phyloP scores from a whole-genome alignment of 2,113 vertebrate genomes.

The Chaenogobius annularis region DNA sequence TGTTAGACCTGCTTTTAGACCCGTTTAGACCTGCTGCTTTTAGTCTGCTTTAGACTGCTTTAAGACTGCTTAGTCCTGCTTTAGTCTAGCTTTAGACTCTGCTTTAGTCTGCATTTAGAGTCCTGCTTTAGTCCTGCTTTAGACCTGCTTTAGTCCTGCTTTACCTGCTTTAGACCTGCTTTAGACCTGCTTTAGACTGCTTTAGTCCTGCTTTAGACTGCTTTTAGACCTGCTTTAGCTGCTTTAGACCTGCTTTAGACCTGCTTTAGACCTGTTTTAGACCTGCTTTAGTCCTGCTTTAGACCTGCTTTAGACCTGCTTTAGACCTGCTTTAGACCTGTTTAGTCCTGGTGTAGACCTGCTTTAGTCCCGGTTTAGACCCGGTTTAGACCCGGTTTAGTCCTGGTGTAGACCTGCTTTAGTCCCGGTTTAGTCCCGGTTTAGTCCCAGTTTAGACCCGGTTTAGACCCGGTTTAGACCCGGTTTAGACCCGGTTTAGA shows the following conservation, averaged over 20 bases:
- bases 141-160: not conserved
- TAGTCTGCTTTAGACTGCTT: not conserved
- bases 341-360: not conserved
- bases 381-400: not conserved
- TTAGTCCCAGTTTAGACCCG: not conserved
- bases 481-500: not conserved
- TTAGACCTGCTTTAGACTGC: not conserved
- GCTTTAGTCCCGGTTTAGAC: not conserved
- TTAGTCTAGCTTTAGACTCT: not conserved
- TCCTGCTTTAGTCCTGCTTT: not conserved
- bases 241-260: not conserved
- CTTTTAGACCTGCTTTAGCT: too few species aligned
- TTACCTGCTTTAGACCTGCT: not conserved
- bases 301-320: not conserved
- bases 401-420: not conserved
- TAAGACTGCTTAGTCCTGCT: not conserved
- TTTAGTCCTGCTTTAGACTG: too few species aligned
- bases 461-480: not conserved
- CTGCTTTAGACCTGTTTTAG: conserved; percentile 68
- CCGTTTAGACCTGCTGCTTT: not conserved
- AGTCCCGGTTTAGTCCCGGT: not conserved
- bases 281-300: not conserved
- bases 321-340: not conserved
- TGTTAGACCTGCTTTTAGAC: not conserved
- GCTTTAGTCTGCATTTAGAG: not conserved